Evolutionary conservation across 2,113 vertebrate species (phyloP).

Genomic region (Delphinus delphis): DNA sequence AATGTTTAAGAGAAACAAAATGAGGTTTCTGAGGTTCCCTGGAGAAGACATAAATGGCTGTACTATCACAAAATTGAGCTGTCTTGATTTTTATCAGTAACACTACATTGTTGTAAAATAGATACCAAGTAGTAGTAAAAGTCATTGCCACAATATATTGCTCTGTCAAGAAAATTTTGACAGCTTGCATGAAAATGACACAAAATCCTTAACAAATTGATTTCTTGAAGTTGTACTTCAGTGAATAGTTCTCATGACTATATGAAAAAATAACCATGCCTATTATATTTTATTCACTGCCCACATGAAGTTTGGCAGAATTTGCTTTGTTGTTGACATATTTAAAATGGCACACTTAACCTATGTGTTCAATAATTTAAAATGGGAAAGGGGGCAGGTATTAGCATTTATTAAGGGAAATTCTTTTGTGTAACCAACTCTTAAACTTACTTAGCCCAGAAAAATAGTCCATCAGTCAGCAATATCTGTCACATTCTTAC

Average conservation of each 20-base stretch:
- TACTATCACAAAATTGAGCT: neutral
- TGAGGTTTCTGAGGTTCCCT: neutral
- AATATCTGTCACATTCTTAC: neutral
- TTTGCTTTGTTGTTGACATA: neutral
- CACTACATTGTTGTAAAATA: neutral
- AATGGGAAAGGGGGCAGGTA: neutral
- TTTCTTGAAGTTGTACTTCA: slow-evolving; percentile 50
- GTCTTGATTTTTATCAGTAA: neutral
- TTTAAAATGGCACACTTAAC: neutral
- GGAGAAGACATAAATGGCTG: neutral
- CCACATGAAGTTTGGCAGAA: neutral
- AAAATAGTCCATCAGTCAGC: no score
- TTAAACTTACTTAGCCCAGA: neutral
- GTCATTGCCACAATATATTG: neutral
- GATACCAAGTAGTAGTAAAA: neutral
- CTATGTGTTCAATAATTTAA: neutral
- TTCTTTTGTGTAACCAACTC: neutral
- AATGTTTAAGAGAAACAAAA: neutral
- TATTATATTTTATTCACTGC: neutral
- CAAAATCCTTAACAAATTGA: slow-evolving; percentile 58
- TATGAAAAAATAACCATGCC: slow-evolving; percentile 23
- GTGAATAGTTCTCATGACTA: slow-evolving; percentile 11
- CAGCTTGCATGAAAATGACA: slow-evolving; percentile 33
- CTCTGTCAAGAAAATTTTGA: slow-evolving; percentile 22
- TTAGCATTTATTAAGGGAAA: neutral